Evolutionary conservation across 1,140 invertebrate species (phyloP), one percentile per base, ranked within the genome.

Genomic region (Drosophila repleta): DNA sequence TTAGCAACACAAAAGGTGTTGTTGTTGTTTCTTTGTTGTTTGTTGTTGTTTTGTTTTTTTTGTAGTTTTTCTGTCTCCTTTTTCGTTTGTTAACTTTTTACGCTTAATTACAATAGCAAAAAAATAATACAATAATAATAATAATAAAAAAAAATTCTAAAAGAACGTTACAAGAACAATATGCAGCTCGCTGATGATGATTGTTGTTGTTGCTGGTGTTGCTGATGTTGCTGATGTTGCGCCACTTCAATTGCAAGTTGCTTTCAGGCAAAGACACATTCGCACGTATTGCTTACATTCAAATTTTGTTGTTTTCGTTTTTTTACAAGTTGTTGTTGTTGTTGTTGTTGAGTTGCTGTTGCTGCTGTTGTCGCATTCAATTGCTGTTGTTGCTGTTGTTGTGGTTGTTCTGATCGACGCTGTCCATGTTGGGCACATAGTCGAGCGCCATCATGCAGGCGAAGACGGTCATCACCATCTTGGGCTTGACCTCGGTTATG

Each of bases 401-500:
- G 72, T 91, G 85, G 46, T 91, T 91, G 52, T 91, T 85, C 76
- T 91, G 90, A 53, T 90, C 90, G 0, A 91, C 90, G 49, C 90
- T 91, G 64, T 96, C 96, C 96, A 97, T 96, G 84, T 96, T 95
- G 57, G 97, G 97, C 82, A 98, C 95, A 92, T 98, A 98, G 93
- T 98, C 98, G 88, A 97, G 94, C 17, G 97, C 97, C 98, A 99
- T 99, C 67, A 99, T 94, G 92, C 98, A 99, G 21, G 99, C 98
- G 93, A 99, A 99, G 48, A 99, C 96, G 5, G 99, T 99, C 98
- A 99, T 98, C 20, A 99, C 96, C 98, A 99, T 99, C 93, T 99
- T 99, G 26, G 95, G 97, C 92, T 99, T 99, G 1, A 98, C 95
- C 93, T 99, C 98, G 3, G 97, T 96, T 82, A 99, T 99, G 92